Evolutionary conservation across 2,888 invertebrate genomes (phyloP).

Genomic region (Clitarchus hookeri): DNA sequence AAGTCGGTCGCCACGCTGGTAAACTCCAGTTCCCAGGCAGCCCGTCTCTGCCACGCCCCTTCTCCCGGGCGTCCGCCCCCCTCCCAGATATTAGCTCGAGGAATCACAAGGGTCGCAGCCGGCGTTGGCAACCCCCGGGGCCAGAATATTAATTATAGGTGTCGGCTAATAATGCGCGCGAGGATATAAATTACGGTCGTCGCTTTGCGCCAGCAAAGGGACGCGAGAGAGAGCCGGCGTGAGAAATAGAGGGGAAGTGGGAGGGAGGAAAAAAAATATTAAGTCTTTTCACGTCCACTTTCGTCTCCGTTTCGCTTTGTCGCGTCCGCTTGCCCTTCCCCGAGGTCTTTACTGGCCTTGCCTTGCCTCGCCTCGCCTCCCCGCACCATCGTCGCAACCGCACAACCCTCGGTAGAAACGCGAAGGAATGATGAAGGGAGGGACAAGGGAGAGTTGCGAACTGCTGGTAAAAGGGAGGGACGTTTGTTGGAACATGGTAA

Average conservation of each 20-base stretch:
- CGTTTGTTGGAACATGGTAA: background rate
- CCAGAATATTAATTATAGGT: background rate
- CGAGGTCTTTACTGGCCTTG: too few relatives aligned
- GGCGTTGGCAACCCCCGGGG: background rate
- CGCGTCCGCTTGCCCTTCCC: background rate
- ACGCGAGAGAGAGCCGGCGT: background rate
- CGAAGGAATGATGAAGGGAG: background rate
- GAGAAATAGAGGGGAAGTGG: background rate
- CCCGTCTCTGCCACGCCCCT: background rate
- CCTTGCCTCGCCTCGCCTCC: too few relatives aligned
- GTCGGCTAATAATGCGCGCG: conserved; percentile 14
- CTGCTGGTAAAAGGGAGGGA: background rate
- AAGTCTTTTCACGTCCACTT: background rate
- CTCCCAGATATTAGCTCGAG: background rate
- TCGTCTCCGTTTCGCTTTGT: background rate
- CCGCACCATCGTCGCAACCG: too few relatives aligned
- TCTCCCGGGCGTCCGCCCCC: background rate
- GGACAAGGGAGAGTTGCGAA: too few relatives aligned
- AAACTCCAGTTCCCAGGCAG: too few relatives aligned
- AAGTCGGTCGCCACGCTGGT: too few relatives aligned
- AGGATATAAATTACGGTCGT: conserved; percentile 14
- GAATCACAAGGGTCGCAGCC: background rate
- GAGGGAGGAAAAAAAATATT: background rate
- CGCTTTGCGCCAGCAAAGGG: background rate
- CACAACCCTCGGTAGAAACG: background rate